Percentiles rank a stretch among this genome's conserved stretches.
These are phyloP conservation scores for Narcine bancroftii DNA, from an alignment of 2,113 vertebrate species.

Conservation along the genomic window DNA sequence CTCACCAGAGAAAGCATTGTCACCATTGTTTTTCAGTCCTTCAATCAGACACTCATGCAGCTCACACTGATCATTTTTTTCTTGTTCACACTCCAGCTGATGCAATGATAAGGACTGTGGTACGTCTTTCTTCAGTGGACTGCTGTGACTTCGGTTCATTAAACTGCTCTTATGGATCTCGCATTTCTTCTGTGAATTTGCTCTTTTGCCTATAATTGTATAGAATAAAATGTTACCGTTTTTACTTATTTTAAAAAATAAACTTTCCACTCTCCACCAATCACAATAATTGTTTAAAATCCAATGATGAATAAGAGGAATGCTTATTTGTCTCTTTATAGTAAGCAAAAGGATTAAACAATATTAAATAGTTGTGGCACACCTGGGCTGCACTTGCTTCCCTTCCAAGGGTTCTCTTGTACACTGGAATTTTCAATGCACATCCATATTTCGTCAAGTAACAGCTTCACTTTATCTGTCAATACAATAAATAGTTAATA, in stretches of 20 bases:
- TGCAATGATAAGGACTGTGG: slow-evolving; percentile 39
- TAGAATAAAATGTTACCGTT: not conserved
- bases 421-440: slow-evolving; percentile 59
- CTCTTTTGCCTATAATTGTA: not conserved
- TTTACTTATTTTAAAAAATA: not conserved
- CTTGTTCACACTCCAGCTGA: not conserved
- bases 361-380: not conserved
- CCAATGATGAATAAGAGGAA: not conserved
- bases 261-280: not conserved
- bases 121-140: slow-evolving; percentile 39
- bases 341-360: not conserved
- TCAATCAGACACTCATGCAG: slow-evolving; percentile 1
- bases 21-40: not conserved
- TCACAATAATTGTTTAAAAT: not conserved
- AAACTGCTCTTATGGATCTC: not conserved
- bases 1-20: not conserved
- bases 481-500: slow-evolving; percentile 37
- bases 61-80: not conserved
- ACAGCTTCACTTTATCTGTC: slow-evolving; percentile 70
- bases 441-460: slow-evolving; percentile 77
- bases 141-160: not conserved
- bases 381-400: slow-evolving; percentile 40
- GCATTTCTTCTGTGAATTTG: not conserved
- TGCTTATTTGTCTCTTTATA: not conserved
- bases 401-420: not conserved